Percentiles rank a stretch among this genome's conserved stretches.
These are phyloP conservation scores for Tenebrio molitor DNA, from an alignment of 1,140 invertebrate species.

Conservation along the genomic window DNA sequence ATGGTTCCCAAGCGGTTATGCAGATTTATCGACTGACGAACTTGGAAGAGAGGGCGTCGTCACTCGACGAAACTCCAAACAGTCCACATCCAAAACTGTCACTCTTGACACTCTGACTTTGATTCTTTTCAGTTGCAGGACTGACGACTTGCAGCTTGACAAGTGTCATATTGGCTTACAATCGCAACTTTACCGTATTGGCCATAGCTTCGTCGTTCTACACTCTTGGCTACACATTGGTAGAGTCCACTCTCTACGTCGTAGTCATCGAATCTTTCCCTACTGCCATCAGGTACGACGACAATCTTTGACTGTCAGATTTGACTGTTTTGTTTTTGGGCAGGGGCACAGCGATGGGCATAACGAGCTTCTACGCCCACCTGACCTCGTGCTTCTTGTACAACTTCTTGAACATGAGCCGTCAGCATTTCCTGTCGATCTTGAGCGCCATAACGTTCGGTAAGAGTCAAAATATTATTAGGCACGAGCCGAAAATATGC, in stretches of 20 bases:
- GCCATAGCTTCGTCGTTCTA: conserved; percentile 19
- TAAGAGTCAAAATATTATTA: conserved; percentile 4
- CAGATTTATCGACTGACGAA: conserved; percentile 2
- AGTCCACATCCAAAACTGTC: too few relatives aligned
- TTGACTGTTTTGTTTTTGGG: conserved; percentile 10
- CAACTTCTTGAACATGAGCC: conserved; percentile 14
- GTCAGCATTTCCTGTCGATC: conserved; percentile 15
- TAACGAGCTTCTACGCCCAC: conserved; percentile 40
- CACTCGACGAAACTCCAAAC: too few relatives aligned
- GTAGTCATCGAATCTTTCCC: conserved; percentile 28
- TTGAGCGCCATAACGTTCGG: conserved; percentile 9
- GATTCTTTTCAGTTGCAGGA: conserved; percentile 36
- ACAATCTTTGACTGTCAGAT: conserved; percentile 12
- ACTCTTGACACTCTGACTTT: too few relatives aligned
- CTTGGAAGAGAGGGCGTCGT: background rate
- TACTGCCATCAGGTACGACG: conserved; percentile 23
- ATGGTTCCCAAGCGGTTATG: background rate
- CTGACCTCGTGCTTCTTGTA: conserved; percentile 18
- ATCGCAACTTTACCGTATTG: background rate
- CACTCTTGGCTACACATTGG: conserved; percentile 24
- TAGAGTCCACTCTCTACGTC: conserved; percentile 11
- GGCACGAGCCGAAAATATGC: background rate
- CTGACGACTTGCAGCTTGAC: conserved; percentile 3
- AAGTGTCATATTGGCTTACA: conserved; percentile 2
- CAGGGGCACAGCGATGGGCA: conserved; percentile 35